Base-by-base conservation (phyloP, 2,888 invertebrate genomes). In the Diarsia brunnea region DNA sequence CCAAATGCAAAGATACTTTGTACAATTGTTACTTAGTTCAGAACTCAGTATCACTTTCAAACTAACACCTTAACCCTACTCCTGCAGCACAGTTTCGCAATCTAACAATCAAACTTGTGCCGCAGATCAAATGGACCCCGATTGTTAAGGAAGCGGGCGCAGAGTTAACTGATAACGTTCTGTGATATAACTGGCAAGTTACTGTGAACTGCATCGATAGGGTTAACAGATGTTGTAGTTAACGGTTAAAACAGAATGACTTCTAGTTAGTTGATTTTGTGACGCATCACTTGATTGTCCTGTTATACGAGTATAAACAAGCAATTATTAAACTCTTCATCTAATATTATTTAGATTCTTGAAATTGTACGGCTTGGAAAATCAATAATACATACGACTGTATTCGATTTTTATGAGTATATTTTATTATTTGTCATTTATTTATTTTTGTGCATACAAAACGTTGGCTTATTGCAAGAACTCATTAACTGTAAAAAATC, bases 51-150 rank as follows among this genome's bases (percentile, higher is more conserved):
- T 81, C 66, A 66, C 31, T 78, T 67, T 27, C 55, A 63, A 82
- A 77, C 61, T 61, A 66, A 72, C 66, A 69, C 55, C 77, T 72
- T 38, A 61, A 63, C 65, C 68, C n/a, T 21, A 24, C 47, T 43
- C 14, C 61, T 60, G 11, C 53, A 38, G 58, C 14, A 5, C 14
- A 78, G 82, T 69, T 72, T 31, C 64, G 5, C 66, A 67, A 82
- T 81, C 63, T 79, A 70, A 75, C 78, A 84, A 85, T 76, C 70
- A 73, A 84, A 81, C 71, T 81, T 73, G 66, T 51, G 69, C 69
- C 78, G 49, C 74, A 72, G 79, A 81, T 84, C 74, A 81, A 79
- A 84, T 69, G 45, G 81, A 73, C 67, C 21, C 43, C 71, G 77
- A 77, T 79, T 75, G 77, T 77, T 67, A 68, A 72, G 76, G 76